Evolutionary conservation across 2,797 vertebrate species (phyloP).

Genomic region (Avahi laniger): DNA sequence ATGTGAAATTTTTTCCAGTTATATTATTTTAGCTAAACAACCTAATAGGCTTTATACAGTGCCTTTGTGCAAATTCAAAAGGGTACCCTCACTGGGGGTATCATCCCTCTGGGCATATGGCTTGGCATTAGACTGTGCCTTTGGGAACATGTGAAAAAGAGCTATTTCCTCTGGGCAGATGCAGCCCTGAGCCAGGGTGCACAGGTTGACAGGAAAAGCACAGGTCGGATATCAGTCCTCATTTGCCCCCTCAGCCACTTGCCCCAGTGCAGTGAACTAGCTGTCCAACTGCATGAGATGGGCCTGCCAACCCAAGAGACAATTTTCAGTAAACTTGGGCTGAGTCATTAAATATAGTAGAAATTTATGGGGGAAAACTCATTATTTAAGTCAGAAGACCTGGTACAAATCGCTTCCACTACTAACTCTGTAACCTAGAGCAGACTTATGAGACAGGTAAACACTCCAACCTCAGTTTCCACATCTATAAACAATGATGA

Average conservation of each 20-base stretch:
- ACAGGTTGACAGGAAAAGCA: not conserved
- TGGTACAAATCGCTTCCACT: not conserved
- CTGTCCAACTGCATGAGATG: not conserved
- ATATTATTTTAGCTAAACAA: conserved; percentile 1
- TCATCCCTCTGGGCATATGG: not conserved
- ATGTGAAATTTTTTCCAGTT: not conserved
- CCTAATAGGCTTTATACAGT: not conserved
- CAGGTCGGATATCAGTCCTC: not conserved
- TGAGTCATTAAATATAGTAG: not conserved
- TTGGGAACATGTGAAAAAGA: not conserved
- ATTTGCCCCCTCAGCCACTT: not conserved
- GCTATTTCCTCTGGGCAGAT: not conserved
- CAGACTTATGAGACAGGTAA: not conserved
- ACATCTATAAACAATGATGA: not conserved
- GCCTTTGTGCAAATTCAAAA: not conserved
- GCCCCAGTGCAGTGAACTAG: not conserved
- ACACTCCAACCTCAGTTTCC: not conserved
- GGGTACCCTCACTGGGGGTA: not conserved
- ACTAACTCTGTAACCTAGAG: not conserved
- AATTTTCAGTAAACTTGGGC: not conserved
- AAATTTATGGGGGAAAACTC: not conserved
- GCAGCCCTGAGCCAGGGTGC: not conserved
- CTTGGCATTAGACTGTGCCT: not conserved
- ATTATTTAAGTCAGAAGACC: not conserved
- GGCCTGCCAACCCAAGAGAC: not conserved